Percentiles rank a stretch among this genome's conserved stretches.
phyloP scores from a whole-genome alignment of 2,888 invertebrate genomes.

The Eupeodes luniger region DNA sequence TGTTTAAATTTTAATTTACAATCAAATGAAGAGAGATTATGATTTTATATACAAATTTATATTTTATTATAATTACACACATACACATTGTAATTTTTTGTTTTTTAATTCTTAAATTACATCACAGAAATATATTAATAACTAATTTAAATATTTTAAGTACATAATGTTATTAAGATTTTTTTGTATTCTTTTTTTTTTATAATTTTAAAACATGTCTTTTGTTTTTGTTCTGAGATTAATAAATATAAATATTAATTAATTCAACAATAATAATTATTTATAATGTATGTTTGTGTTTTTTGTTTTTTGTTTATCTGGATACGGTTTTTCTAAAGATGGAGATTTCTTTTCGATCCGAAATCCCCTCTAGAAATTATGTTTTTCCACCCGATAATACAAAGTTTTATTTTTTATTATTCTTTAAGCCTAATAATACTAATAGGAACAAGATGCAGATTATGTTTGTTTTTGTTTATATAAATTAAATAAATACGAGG shows the following conservation, averaged over 20 bases:
- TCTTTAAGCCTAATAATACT: slow-evolving; percentile 66
- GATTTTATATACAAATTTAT: slow-evolving; percentile 10
- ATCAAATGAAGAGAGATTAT: slow-evolving; percentile 22
- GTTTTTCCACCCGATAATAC: not conserved
- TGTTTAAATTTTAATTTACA: slow-evolving; percentile 11
- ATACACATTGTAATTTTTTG: slow-evolving; percentile 2
- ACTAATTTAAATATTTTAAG: slow-evolving; percentile 59
- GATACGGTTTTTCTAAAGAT: not conserved
- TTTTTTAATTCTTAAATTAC: slow-evolving; percentile 66
- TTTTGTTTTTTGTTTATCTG: not conserved
- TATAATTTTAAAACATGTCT: slow-evolving; percentile 6
- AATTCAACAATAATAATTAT: slow-evolving; percentile 9
- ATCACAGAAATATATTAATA: slow-evolving; percentile 71
- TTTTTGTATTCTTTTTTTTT: not conserved
- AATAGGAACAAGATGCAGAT: slow-evolving; percentile 73
- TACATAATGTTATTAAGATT: slow-evolving; percentile 31
- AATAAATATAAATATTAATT: slow-evolving; percentile 54
- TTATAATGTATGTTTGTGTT: slow-evolving; percentile 13
- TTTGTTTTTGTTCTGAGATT: slow-evolving; percentile 35
- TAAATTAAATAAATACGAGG: slow-evolving; percentile 71
- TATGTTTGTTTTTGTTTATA: slow-evolving; percentile 47
- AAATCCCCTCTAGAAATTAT: slow-evolving; percentile 39
- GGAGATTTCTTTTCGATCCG: slow-evolving; percentile 31
- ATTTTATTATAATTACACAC: not conserved
- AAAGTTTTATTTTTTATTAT: not conserved